Percentiles rank a stretch among this genome's conserved stretches.
Conservation (phyloP, 1,140 invertebrate genomes). For the Centruroides vittatus region DNA sequence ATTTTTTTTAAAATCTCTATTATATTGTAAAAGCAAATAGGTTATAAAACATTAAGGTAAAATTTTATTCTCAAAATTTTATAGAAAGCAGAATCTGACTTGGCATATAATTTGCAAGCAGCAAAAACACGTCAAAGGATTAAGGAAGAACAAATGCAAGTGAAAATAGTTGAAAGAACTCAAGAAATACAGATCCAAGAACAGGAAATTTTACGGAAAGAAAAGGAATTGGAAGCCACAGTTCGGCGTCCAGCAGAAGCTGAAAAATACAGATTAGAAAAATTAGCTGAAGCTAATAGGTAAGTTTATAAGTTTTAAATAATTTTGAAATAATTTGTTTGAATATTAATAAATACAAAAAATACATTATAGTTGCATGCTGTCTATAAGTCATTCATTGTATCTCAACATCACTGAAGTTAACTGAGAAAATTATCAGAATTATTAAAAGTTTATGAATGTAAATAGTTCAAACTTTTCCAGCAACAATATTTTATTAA, state of each 20-base stretch:
- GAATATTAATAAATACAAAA: no score
- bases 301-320: not conserved
- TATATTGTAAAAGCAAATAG: no score
- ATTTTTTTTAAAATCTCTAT: no score
- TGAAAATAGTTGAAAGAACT: constrained; percentile 32
- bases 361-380: no score
- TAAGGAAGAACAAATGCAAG: constrained; percentile 37
- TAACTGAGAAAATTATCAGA: no score
- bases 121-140: constrained; percentile 37
- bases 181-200: constrained; percentile 31
- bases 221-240: constrained; percentile 32
- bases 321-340: not conserved
- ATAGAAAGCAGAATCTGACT: constrained; percentile 32
- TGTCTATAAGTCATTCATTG: no score
- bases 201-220: constrained; percentile 24
- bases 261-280: constrained; percentile 54
- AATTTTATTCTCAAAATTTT: not conserved
- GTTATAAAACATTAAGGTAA: no score
- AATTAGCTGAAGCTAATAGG: constrained; percentile 77
- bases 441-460: no score
- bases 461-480: no score
- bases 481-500: no score
- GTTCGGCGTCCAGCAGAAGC: constrained; percentile 35
- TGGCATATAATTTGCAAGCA: constrained; percentile 35
- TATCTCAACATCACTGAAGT: no score